phyloP scores from a whole-genome alignment of 2,888 invertebrate genomes.

The Byasa hedistus region DNA sequence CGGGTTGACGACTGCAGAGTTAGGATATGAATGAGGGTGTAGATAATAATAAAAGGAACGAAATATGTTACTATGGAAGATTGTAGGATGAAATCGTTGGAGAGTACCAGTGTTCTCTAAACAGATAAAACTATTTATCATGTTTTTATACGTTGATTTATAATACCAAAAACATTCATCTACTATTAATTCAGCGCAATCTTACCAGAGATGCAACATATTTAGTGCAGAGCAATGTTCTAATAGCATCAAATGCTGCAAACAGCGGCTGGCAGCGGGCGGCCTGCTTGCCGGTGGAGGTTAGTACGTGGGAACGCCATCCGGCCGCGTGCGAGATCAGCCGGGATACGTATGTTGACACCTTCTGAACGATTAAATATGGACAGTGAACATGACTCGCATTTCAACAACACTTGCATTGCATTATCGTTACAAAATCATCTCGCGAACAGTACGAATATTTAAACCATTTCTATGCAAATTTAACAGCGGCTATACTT shows the following conservation, averaged over 20 bases:
- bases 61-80: too few relatives aligned
- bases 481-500: background rate
- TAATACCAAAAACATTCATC: too few relatives aligned
- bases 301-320: constrained; percentile 83
- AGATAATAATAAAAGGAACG: too few relatives aligned
- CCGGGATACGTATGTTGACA: constrained; percentile 78
- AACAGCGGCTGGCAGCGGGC: constrained; percentile 87
- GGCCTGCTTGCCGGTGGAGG: constrained; percentile 82
- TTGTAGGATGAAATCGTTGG: too few relatives aligned
- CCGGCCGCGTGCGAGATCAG: constrained; percentile 83
- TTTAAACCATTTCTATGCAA: background rate
- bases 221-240: constrained; percentile 81
- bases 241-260: constrained; percentile 83
- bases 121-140: too few relatives aligned
- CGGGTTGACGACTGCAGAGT: background rate
- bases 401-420: background rate
- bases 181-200: background rate
- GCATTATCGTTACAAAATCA: background rate
- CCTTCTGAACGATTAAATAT: constrained; percentile 67
- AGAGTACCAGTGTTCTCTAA: too few relatives aligned
- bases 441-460: background rate
- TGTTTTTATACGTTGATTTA: too few relatives aligned
- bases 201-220: constrained; percentile 83
- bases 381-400: background rate
- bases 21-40: background rate